These are phyloP conservation scores for Folsomia manolachei DNA, from an alignment of 2,888 invertebrate species.

Conservation along the genomic window DNA sequence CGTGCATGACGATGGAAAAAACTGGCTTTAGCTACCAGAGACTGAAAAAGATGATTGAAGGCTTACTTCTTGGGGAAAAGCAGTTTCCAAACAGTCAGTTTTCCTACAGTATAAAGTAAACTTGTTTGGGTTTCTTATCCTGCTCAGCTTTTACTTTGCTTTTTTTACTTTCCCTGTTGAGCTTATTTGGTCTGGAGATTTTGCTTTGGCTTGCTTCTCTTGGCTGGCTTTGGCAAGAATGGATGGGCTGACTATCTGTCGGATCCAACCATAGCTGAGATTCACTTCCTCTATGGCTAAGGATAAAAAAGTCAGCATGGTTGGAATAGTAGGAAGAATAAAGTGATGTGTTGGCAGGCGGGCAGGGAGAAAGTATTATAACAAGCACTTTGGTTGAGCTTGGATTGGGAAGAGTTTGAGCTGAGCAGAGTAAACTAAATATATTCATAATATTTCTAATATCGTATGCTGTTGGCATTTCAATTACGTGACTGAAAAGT, in stretches of 20 bases:
- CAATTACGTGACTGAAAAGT: constrained; percentile 8
- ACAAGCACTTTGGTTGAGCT: neutral
- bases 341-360: neutral
- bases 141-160: neutral
- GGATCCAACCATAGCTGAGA: too few species aligned
- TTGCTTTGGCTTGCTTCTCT: too few species aligned
- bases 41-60: neutral
- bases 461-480: constrained; percentile 7
- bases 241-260: too few species aligned
- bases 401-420: neutral
- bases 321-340: too few species aligned
- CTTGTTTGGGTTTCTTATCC: neutral
- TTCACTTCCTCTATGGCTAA: neutral
- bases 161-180: neutral
- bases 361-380: too few species aligned
- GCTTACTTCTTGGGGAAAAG: neutral
- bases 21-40: too few species aligned
- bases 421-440: neutral
- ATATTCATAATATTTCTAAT: constrained; percentile 12
- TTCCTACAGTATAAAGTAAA: neutral
- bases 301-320: neutral
- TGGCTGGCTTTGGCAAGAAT: neutral
- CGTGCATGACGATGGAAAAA: too few species aligned
- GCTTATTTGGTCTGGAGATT: neutral
- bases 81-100: neutral